Base-by-base conservation (phyloP, 2,888 invertebrate species). In the Erannis defoliaria region DNA sequence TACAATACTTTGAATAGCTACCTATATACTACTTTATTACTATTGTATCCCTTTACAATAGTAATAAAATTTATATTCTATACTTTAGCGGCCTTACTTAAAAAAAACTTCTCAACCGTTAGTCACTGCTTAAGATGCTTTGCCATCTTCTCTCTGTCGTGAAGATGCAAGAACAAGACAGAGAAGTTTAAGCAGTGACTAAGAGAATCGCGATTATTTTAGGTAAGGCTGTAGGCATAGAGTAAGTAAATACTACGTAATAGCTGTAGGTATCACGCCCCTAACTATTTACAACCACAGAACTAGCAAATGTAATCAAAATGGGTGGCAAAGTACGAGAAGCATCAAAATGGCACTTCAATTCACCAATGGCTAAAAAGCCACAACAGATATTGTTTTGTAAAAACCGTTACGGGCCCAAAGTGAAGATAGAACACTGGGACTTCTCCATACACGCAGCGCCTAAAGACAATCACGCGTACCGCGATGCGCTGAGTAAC, bases 391-490 rank as follows among this genome's bases (percentile, higher is more conserved):
- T 92, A 65, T 75, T 93, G 55, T 93, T 93, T 78, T 89, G 86
- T 0, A 93, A 89, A 76, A 91, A 91, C 64, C 81, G 33, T 4
- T 94, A 91, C 58, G 78, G 85, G 1, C 78, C 85, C 0, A 76
- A 72, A 54, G 86, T 88, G 6, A 94, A 93, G 81, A 84, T 90
- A 19, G 85, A 89, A 51, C 78, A 92, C 64, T 94, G 94, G 94
- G 88, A 93, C 59, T 88, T 66, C 46, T 70, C 80, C 8, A 73
- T 80, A 21, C 85, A 88, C 68, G 86, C 88, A 0, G 88, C 90
- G 65, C 92, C 88, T 53, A 92, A 89, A 66, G 94, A 94, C 72
- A 91, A 93, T 67, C 86, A 94, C 67, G 88, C 92, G 0, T 94
- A 92, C 64, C 84, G 90, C 16, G 91, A 93, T 63, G 73, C 73